Percentiles rank a stretch among this genome's conserved stretches.
phyloP scores from a whole-genome alignment of 2,797 vertebrate species.

The Epinephelus coioides region DNA sequence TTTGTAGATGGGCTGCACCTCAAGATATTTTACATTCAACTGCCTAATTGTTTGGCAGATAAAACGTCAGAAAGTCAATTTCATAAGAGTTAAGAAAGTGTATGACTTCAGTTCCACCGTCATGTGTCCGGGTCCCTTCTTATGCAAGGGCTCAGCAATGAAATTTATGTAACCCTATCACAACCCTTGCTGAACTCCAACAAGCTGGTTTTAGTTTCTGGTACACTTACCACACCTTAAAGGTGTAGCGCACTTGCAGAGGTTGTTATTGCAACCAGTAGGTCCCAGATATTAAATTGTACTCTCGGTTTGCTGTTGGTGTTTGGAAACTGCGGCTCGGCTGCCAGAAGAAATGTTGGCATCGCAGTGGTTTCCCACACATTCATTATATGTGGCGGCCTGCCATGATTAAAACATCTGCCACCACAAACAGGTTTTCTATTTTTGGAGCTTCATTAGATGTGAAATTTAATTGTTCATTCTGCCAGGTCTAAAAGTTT shows the following conservation, averaged over 20 bases:
- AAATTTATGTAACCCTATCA: no score
- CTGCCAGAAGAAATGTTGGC: no score
- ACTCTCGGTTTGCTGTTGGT: neutral
- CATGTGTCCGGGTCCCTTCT: neutral
- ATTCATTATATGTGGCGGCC: no score
- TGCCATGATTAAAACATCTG: no score
- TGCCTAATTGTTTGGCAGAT: neutral
- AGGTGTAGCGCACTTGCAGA: neutral
- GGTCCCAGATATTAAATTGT: neutral
- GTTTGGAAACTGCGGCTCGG: no score
- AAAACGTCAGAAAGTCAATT: neutral
- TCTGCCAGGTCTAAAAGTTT: no score
- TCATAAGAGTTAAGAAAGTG: neutral
- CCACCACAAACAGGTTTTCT: no score
- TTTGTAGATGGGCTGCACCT: no score
- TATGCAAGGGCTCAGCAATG: no score
- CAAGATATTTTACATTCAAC: neutral
- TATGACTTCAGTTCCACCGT: neutral
- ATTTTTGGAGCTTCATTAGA: no score
- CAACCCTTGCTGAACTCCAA: neutral
- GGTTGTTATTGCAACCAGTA: neutral
- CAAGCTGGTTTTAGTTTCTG: neutral
- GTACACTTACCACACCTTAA: neutral
- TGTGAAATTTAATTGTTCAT: no score
- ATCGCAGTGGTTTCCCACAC: no score